Conservation (phyloP, 1,140 invertebrate species). For the Diabrotica virgifera region DNA sequence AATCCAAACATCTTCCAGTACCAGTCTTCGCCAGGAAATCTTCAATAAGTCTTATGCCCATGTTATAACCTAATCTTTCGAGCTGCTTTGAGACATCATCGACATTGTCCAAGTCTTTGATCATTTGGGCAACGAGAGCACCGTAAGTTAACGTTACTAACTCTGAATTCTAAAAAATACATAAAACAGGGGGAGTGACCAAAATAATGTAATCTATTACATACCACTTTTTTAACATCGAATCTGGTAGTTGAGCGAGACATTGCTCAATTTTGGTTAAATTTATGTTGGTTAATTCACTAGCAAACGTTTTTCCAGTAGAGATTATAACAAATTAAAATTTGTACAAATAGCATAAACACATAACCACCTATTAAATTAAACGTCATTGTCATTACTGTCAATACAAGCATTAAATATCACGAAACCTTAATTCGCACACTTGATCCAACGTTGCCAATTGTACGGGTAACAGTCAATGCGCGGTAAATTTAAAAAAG, state of each 20-base stretch:
- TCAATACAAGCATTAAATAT: no score
- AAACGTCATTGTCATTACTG: no score
- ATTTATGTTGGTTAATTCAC: no score
- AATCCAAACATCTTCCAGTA: slow-evolving; percentile 87
- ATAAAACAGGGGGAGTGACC: slow-evolving; percentile 26
- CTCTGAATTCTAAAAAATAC: slow-evolving; percentile 83
- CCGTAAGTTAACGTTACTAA: slow-evolving; percentile 97
- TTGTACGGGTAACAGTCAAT: no score
- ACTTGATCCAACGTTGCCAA: no score
- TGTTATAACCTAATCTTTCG: slow-evolving; percentile 95
- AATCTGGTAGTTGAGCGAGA: slow-evolving; percentile 45
- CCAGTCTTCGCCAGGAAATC: slow-evolving; percentile 94
- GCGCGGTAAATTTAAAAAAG: no score
- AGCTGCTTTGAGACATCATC: slow-evolving; percentile 96
- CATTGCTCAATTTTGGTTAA: slow-evolving; percentile 32
- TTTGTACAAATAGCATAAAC: no score
- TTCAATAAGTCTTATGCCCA: slow-evolving; percentile 95
- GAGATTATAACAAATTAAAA: no score
- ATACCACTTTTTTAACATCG: slow-evolving; percentile 55
- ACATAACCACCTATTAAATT: no score
- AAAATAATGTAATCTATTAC: slow-evolving; percentile 27
- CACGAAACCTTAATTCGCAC: no score
- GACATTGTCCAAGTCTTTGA: slow-evolving; percentile 96
- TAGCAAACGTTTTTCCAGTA: no score
- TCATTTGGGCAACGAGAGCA: slow-evolving; percentile 91